A percentile compares a stretch with the other conserved stretches of the same genome.
These are phyloP conservation scores for Pungitius pungitius DNA, from an alignment of 2,113 vertebrate genomes.

Conservation along the genomic window DNA sequence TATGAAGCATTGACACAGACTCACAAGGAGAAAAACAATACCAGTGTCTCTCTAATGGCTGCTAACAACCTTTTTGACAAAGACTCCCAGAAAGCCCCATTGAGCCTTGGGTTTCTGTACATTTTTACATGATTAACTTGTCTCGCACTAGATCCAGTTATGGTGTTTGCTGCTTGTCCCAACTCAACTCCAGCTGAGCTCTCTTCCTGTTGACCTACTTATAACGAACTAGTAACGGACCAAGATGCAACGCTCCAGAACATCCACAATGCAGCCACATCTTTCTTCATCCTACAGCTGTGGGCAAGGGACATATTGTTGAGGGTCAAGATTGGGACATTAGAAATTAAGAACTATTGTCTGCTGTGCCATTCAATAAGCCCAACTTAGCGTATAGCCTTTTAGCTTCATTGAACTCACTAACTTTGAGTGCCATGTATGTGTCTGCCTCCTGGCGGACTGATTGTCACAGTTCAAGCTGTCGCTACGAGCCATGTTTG, in stretches of 20 bases:
- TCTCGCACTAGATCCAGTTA: slow-evolving; percentile 18
- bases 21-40: not conserved
- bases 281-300: not conserved
- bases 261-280: slow-evolving; percentile 6
- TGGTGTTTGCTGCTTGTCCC: slow-evolving; percentile 4
- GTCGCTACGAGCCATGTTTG: slow-evolving; percentile 54
- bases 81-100: slow-evolving; percentile 5
- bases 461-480: slow-evolving; percentile 56
- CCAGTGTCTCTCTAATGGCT: not conserved
- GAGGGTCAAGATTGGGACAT: slow-evolving; percentile 11
- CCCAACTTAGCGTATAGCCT: slow-evolving; percentile 42
- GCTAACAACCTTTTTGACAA: slow-evolving; percentile 18
- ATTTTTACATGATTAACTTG: slow-evolving; percentile 2
- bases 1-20: not conserved
- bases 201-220: slow-evolving; percentile 25
- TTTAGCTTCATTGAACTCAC: slow-evolving; percentile 57
- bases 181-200: not conserved
- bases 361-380: slow-evolving; percentile 27
- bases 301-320: slow-evolving; percentile 5
- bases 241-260: slow-evolving; percentile 1
- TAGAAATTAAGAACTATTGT: slow-evolving; percentile 17
- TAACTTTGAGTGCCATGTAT: slow-evolving; percentile 39
- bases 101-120: not conserved
- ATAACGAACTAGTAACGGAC: slow-evolving; percentile 18
- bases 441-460: slow-evolving; percentile 60